Evolutionary conservation across 2,888 invertebrate genomes (phyloP).

Genomic region (Pantelozetes paolii): DNA sequence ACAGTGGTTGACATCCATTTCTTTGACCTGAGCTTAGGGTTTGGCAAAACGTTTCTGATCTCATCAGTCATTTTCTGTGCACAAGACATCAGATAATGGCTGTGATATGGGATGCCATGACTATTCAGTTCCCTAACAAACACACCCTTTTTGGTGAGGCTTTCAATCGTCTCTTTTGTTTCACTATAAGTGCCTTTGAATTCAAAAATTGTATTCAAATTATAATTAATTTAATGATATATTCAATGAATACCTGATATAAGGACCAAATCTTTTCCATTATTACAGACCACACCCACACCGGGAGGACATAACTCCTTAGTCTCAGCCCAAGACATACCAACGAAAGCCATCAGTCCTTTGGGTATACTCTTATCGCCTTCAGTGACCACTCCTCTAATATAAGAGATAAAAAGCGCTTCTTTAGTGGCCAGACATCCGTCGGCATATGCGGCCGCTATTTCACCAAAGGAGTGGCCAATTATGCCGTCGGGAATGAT

Average conservation of each 20-base stretch:
- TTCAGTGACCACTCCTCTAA: conserved; percentile 32
- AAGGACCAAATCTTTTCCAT: conserved; percentile 57
- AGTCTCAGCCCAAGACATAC: conserved; percentile 52
- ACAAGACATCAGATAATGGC: conserved; percentile 57
- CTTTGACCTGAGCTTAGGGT: conserved; percentile 69
- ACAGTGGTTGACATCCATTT: conserved; percentile 92
- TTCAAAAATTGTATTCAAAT: conserved; percentile 54
- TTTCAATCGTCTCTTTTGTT: conserved; percentile 11
- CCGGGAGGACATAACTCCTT: conserved; percentile 55
- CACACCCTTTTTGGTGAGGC: neutral
- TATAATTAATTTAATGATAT: neutral
- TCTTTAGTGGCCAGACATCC: conserved; percentile 57
- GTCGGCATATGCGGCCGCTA: conserved; percentile 59
- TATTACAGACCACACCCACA: conserved; percentile 56
- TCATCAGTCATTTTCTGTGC: conserved; percentile 79
- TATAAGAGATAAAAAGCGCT: conserved; percentile 49
- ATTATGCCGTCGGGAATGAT: conserved; percentile 57
- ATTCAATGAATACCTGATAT: conserved; percentile 53
- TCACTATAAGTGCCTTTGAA: conserved; percentile 58
- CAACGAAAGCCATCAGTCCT: conserved; percentile 53
- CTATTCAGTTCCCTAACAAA: conserved; percentile 37
- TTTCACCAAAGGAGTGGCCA: conserved; percentile 58
- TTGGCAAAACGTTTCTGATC: conserved; percentile 79
- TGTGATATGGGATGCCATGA: conserved; percentile 24
- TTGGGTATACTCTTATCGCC: conserved; percentile 31